Evolutionary conservation across 2,113 vertebrate genomes (phyloP), one percentile per base, ranked within the genome.

Genomic region (Cavia aperea): DNA sequence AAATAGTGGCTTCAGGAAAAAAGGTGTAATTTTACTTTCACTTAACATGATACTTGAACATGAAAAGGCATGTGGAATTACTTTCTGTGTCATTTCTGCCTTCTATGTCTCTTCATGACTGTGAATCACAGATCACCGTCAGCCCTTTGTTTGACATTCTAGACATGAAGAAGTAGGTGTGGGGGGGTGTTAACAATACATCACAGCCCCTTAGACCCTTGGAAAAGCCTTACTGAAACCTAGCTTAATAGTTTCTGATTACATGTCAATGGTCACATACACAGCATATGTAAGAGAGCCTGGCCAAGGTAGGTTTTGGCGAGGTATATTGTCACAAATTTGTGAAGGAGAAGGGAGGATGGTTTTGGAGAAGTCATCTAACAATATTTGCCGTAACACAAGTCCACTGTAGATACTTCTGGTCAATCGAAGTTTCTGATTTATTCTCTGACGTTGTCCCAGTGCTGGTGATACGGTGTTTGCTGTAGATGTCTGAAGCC

Each of bases 211-310:
- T 21, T 18, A 56, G 66, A 79, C 6, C 36, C 14, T 68, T 81
- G 13, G 58, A 72, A 86, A 86, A 90, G 70, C 72, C 94, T 81
- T 78, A 63, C 33, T 49, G 39, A 60, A 70, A 58, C 7, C 43
- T 73, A 78, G 46, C 23, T 58, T 9, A 13, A 58, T 29, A 62
- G 6, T 23, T 70, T 93, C 31, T 29, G 13, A 83, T 90, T 63
- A 33, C 4, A 51, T 72, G 26, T 89, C 81, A 66, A 46, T 65
- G 73, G 19, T 7, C 43, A 86, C 16, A n/a, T 2, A 3, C 10
- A 46, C 5, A 7, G 9, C 7, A 19, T 81, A 11, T 78, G 5
- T 60, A 46, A 73, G 36, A 75, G 14, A 86, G 9, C 5, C 36
- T 65, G 46, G 33, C 36, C 29, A 51, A 31, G 36, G 7, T 4